Evolutionary conservation across 1,140 invertebrate genomes (phyloP), one percentile per base, ranked within the genome.

Genomic region (Heterodera carotae): DNA sequence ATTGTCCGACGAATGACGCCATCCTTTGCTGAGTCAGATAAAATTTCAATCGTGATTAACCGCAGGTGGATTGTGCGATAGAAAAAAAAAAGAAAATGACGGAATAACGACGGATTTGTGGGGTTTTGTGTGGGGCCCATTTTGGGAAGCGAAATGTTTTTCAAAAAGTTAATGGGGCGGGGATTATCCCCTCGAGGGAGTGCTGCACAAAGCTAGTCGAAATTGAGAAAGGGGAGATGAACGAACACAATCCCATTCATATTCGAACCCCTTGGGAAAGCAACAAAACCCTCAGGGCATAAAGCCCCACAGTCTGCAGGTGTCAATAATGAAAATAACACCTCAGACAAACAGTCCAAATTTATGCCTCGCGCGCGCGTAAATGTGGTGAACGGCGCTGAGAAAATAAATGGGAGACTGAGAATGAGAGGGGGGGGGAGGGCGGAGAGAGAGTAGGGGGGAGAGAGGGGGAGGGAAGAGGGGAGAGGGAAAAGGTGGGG

Each of bases 361-460:
- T 69, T 69, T 27, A 33, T 10, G 36, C 29, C 67, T 39, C 67
- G 48, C 31, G 67, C 48, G 36, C 33, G n/a, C n/a, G n/a, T n/a
- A n/a, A 69, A 69, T 69, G 6, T 39, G n/a, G 48, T 22, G 48
- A 53, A 53, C 48, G 48, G 48, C 12, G 18, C 4, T 2, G 48
- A 43, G 39, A 43, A 53, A 53, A 53, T 53, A 22, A 53, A 22
- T 53, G 48, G 12, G 15, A 22, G 48, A 43, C 39, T 43, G 39
- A 43, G 39, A 43, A 43, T n/a, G n/a, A n/a, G n/a, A n/a, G n/a
- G n/a, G n/a, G n/a, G n/a, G n/a, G n/a, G n/a, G n/a, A n/a, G n/a
- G n/a, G n/a, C n/a, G n/a, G n/a, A n/a, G n/a, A n/a, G n/a, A n/a
- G n/a, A n/a, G n/a, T n/a, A n/a, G n/a, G n/a, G n/a, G n/a, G n/a